Percentiles rank a stretch among this genome's conserved stretches.
phyloP scores from a whole-genome alignment of 2,113 vertebrate genomes.

The Ciconia boyciana region DNA sequence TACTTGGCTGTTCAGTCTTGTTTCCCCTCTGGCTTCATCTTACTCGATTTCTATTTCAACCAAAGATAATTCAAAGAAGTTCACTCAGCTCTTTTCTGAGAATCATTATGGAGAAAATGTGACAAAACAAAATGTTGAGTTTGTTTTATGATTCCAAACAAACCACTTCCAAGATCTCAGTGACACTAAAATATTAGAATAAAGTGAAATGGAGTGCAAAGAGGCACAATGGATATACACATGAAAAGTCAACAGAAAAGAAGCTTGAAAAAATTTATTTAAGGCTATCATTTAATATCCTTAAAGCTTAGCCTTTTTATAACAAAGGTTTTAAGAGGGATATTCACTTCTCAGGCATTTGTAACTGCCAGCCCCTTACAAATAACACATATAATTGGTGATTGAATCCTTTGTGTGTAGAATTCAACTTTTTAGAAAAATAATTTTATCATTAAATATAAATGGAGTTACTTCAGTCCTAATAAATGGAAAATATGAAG shows the following conservation, averaged over 20 bases:
- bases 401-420: slow-evolving; percentile 63
- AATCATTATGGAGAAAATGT: background rate
- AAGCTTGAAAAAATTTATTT: slow-evolving; percentile 78
- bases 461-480: slow-evolving; percentile 34
- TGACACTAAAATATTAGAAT: background rate
- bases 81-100: background rate
- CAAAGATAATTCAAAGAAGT: background rate
- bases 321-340: slow-evolving; percentile 70
- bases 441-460: slow-evolving; percentile 62
- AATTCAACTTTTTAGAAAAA: slow-evolving; percentile 71
- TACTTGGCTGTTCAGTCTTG: background rate
- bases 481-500: slow-evolving; percentile 57
- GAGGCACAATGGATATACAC: background rate
- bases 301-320: slow-evolving; percentile 74
- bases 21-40: background rate
- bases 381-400: slow-evolving; percentile 1
- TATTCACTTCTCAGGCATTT: slow-evolving; percentile 58
- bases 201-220: background rate
- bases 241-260: slow-evolving; percentile 47
- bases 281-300: slow-evolving; percentile 64
- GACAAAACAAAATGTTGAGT: background rate
- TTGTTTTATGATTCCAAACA: background rate
- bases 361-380: slow-evolving; percentile 20
- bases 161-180: background rate
- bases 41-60: background rate